Conservation (phyloP, 2,797 vertebrate genomes). For the Diceros bicornis region DNA sequence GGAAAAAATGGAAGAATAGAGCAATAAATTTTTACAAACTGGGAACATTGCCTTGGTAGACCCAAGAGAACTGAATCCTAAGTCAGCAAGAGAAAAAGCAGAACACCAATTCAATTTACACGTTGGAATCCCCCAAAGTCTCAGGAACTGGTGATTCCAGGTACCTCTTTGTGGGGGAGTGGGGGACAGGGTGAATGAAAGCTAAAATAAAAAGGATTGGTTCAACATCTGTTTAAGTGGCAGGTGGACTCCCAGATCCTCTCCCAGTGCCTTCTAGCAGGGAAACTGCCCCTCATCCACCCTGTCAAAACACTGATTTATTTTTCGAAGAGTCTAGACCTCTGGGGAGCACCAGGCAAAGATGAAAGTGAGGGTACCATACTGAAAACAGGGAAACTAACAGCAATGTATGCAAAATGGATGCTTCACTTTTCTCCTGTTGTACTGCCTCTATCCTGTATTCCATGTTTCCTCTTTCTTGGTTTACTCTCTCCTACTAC, state of each 20-base stretch:
- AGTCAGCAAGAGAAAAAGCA: neutral
- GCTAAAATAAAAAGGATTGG: neutral
- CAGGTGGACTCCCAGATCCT: neutral
- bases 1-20: neutral
- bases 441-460: neutral
- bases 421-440: neutral
- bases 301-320: neutral
- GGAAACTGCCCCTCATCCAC: neutral
- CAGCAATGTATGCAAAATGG: neutral
- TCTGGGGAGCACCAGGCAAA: neutral
- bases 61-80: slow-evolving; percentile 1
- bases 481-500: neutral
- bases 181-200: neutral
- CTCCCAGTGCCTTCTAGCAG: neutral
- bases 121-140: neutral
- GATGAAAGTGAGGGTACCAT: neutral
- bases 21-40: neutral
- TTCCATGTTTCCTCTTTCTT: neutral
- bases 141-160: neutral
- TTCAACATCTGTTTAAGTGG: neutral
- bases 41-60: neutral
- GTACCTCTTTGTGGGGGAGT: neutral
- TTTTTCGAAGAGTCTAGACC: neutral
- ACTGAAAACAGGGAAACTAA: neutral
- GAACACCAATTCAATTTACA: slow-evolving; percentile 13